phyloP scores from a whole-genome alignment of 2,113 vertebrate genomes.

The Pogonocichla stellata region DNA sequence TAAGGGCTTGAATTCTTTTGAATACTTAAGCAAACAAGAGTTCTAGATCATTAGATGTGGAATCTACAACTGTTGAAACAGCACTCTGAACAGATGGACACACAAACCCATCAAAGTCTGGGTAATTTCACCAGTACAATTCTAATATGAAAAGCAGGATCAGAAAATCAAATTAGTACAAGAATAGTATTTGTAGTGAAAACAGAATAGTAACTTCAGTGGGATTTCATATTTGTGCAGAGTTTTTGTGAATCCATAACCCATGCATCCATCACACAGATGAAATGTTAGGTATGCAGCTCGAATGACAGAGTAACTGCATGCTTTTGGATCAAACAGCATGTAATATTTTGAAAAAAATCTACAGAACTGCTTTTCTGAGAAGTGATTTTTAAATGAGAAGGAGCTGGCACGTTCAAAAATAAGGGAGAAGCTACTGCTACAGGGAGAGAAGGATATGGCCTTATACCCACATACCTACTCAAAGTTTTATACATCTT shows the following conservation, averaged over 20 bases:
- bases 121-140: not conserved
- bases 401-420: not conserved
- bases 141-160: not conserved
- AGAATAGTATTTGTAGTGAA: not conserved
- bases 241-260: not conserved
- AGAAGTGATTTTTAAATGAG: not conserved
- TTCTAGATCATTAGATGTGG: not conserved
- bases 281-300: not conserved
- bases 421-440: not conserved
- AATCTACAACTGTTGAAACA: not conserved
- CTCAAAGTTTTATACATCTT: not conserved
- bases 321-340: not conserved
- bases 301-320: not conserved
- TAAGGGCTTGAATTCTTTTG: not conserved
- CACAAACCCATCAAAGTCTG: not conserved
- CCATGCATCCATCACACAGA: not conserved
- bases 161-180: not conserved
- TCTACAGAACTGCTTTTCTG: not conserved
- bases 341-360: not conserved
- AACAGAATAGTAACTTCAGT: not conserved
- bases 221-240: rapidly evolving
- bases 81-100: not conserved
- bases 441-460: not conserved
- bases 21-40: not conserved
- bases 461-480: not conserved